Conservation (phyloP, 2,113 vertebrate species). For the Coptodon rendalli region DNA sequence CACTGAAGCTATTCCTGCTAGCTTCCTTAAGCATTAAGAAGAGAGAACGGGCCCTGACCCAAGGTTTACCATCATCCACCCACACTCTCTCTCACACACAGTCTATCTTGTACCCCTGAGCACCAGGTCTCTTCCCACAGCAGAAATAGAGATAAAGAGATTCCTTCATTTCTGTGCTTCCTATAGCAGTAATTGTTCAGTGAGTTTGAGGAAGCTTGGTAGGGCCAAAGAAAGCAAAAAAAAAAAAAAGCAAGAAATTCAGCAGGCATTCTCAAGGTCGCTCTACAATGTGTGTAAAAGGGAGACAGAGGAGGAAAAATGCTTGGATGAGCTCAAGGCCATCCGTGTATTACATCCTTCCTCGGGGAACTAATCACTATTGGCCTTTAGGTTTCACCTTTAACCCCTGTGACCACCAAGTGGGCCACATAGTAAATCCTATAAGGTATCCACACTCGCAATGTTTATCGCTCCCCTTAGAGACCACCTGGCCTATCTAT, state of each 20-base stretch:
- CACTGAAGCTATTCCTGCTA: conserved; percentile 27
- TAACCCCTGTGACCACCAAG: conserved; percentile 39
- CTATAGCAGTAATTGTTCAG: conserved; percentile 31
- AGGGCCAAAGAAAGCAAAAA: not conserved
- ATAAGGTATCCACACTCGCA: not conserved
- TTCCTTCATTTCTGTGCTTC: conserved; percentile 34
- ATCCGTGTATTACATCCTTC: conserved; percentile 39
- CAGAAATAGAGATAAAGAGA: conserved; percentile 29
- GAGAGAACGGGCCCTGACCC: conserved; percentile 42
- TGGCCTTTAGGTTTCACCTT: conserved; percentile 55
- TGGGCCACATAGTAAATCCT: conserved; percentile 24
- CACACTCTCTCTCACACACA: not conserved
- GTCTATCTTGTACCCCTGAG: conserved; percentile 3
- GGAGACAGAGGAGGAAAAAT: not conserved
- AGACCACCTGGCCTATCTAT: conserved; percentile 20
- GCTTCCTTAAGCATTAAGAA: conserved; percentile 22
- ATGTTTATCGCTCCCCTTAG: conserved; percentile 25
- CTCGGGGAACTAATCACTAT: conserved; percentile 59
- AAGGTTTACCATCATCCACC: conserved; percentile 35
- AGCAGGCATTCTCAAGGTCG: conserved; percentile 50
- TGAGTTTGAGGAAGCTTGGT: conserved; percentile 13
- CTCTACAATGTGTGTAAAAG: not conserved
- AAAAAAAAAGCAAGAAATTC: conserved; percentile 10
- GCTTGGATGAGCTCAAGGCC: conserved; percentile 44
- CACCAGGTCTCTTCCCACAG: conserved; percentile 6